These are phyloP conservation scores for Ophion costatus DNA, from an alignment of 2,888 invertebrate species.

Conservation along the genomic window DNA sequence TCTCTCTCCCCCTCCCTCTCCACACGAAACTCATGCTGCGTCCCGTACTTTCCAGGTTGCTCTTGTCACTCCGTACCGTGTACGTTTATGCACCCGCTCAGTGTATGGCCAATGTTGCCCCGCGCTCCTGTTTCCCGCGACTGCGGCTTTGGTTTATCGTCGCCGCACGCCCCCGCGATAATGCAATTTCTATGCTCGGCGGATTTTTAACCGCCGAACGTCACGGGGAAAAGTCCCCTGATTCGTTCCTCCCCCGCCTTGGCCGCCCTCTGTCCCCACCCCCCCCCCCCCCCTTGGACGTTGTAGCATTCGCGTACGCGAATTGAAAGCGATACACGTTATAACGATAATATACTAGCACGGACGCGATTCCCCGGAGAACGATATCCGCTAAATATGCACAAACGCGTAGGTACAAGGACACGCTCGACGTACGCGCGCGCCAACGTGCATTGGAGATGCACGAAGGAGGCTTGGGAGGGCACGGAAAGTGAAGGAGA, in stretches of 20 bases:
- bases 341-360: slow-evolving; percentile 62
- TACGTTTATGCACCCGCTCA: slow-evolving; percentile 22
- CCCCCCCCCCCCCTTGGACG: background rate
- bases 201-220: slow-evolving; percentile 71
- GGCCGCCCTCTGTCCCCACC: background rate
- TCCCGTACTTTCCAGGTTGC: slow-evolving; percentile 38
- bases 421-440: background rate
- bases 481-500: too few species aligned
- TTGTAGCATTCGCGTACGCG: slow-evolving; percentile 37
- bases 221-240: slow-evolving; percentile 49
- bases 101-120: slow-evolving; percentile 39
- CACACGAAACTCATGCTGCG: slow-evolving; percentile 45
- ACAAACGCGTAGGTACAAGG: slow-evolving; percentile 28
- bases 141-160: slow-evolving; percentile 71
- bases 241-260: slow-evolving; percentile 6
- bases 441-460: too few species aligned
- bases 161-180: slow-evolving; percentile 70
- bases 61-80: slow-evolving; percentile 34
- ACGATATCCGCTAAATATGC: slow-evolving; percentile 58
- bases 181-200: slow-evolving; percentile 73
- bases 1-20: slow-evolving; percentile 6
- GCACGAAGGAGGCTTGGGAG: too few species aligned
- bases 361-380: slow-evolving; percentile 59
- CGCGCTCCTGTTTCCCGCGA: slow-evolving; percentile 57
- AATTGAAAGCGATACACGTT: slow-evolving; percentile 68